Evolutionary conservation across 2,888 invertebrate species (phyloP).

Genomic region (Drosophila neutralis): DNA sequence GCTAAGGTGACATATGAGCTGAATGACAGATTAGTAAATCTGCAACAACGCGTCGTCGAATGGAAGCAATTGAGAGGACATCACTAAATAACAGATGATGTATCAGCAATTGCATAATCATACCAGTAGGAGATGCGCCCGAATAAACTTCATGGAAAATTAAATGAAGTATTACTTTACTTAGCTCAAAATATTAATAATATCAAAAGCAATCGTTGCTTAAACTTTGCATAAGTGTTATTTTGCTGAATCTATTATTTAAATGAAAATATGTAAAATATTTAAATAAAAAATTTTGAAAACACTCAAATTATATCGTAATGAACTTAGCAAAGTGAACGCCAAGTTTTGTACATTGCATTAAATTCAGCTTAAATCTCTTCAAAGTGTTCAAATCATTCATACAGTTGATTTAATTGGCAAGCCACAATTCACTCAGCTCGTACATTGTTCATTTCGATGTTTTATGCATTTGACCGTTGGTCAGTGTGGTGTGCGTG

Average conservation of each 20-base stretch:
- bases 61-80: conserved; percentile 34
- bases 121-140: background rate
- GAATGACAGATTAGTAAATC: conserved; percentile 26
- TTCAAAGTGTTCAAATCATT: conserved; percentile 33
- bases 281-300: background rate
- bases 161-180: background rate
- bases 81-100: background rate
- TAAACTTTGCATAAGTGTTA: background rate
- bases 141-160: background rate
- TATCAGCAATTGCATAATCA: background rate
- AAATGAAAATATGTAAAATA: background rate
- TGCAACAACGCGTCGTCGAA: conserved; percentile 41
- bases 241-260: background rate
- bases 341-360: background rate
- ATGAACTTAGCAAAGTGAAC: background rate
- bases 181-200: background rate
- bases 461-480: conserved; percentile 34
- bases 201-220: background rate
- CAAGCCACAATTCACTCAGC: conserved; percentile 25
- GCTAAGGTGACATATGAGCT: conserved; percentile 34
- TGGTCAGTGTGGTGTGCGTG: conserved; percentile 1
- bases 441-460: conserved; percentile 22
- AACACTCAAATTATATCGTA: background rate
- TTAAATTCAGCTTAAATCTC: conserved; percentile 17
- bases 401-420: conserved; percentile 39